phyloP scores from a whole-genome alignment of 2,888 invertebrate genomes.

The Limnephilus marmoratus region DNA sequence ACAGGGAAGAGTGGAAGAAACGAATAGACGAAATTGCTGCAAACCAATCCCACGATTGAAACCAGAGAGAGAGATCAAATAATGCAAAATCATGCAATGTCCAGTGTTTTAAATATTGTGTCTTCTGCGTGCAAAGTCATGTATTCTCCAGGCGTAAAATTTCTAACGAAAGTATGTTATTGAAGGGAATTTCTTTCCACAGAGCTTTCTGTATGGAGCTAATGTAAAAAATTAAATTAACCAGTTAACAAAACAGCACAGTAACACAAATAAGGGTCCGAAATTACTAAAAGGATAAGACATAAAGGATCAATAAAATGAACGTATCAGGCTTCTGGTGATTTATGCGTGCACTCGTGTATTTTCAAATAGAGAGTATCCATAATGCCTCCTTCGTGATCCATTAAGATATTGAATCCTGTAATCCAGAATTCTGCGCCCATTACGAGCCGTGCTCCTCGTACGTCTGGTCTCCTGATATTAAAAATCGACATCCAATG shows the following conservation, averaged over 20 bases:
- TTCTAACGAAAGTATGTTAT: too few species aligned
- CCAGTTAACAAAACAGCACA: background rate
- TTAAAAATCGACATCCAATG: slow-evolving; percentile 55
- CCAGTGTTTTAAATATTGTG: too few species aligned
- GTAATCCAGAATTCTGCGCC: slow-evolving; percentile 8
- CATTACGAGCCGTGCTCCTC: slow-evolving; percentile 22
- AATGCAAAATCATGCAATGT: too few species aligned
- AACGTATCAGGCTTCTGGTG: background rate
- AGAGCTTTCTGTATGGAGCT: too few species aligned
- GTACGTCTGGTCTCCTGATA: slow-evolving; percentile 30
- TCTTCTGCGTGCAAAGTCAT: too few species aligned
- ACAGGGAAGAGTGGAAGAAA: too few species aligned
- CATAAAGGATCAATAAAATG: background rate
- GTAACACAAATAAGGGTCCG: background rate
- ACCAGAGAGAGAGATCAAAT: too few species aligned
- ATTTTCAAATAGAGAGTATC: slow-evolving; percentile 4
- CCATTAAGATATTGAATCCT: slow-evolving; percentile 64
- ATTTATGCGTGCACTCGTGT: background rate
- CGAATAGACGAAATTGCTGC: too few species aligned
- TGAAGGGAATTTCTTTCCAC: too few species aligned
- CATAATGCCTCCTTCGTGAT: slow-evolving; percentile 46
- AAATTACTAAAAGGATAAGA: background rate
- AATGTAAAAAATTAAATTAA: too few species aligned
- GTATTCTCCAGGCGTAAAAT: too few species aligned
- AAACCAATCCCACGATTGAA: too few species aligned